A percentile compares a stretch with the other conserved stretches of the same genome.
Evolutionary conservation across 92 coral and sea anemone species (phyloP).

Genomic region (Galaxea fascicularis): DNA sequence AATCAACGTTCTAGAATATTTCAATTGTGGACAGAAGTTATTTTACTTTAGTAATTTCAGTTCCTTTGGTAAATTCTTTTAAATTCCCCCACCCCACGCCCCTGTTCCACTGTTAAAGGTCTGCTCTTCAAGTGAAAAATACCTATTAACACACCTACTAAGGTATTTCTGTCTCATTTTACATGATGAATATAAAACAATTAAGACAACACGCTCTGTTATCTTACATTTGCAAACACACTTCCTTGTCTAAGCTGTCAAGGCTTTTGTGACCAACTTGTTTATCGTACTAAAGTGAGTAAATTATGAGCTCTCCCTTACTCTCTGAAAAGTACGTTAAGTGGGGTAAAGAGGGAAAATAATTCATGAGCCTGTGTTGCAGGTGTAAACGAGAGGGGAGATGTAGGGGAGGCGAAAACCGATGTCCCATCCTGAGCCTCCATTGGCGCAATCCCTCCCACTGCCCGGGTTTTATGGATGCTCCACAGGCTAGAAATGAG

Average conservation of each 20-base stretch:
- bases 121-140: not conserved
- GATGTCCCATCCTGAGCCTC: constrained; percentile 1
- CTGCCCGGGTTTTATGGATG: constrained; percentile 6
- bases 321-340: not conserved
- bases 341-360: not conserved
- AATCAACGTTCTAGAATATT: not conserved
- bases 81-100: constrained; percentile 4
- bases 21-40: not conserved
- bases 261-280: constrained; percentile 1
- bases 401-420: not conserved
- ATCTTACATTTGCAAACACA: not conserved
- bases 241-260: constrained; percentile 1
- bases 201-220: not conserved
- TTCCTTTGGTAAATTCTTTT: not conserved
- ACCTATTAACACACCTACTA: not conserved
- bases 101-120: not conserved
- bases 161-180: constrained; percentile 2
- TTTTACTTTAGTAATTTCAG: not conserved
- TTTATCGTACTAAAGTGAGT: not conserved
- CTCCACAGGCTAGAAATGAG: not conserved
- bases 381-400: not conserved
- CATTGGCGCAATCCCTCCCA: no score
- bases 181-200: not conserved
- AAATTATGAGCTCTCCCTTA: not conserved
- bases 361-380: not conserved